Evolutionary conservation across 2,797 vertebrate species (phyloP).

Genomic region (Streptopelia turtur): DNA sequence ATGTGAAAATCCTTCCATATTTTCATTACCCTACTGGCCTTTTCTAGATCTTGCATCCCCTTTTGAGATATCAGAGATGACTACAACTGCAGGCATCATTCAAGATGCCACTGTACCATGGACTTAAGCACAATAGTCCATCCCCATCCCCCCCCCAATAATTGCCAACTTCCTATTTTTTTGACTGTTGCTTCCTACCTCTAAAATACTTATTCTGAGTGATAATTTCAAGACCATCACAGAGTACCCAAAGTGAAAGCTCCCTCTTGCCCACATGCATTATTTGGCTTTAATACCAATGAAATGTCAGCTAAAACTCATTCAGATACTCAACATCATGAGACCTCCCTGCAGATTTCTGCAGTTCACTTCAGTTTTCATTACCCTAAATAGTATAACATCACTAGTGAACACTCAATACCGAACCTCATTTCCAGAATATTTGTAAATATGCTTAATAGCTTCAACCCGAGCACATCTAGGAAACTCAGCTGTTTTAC

Average conservation of each 20-base stretch:
- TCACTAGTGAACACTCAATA: neutral
- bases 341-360: neutral
- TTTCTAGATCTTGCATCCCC: neutral
- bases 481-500: neutral
- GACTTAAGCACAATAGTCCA: neutral
- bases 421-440: neutral
- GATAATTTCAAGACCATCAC: neutral
- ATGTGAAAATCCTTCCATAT: neutral
- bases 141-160: neutral
- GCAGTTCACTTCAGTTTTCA: neutral
- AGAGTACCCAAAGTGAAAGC: neutral
- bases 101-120: neutral
- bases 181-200: neutral
- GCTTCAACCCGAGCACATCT: neutral
- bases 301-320: neutral
- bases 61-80: neutral
- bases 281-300: neutral
- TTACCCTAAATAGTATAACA: neutral
- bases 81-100: neutral
- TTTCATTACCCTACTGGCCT: neutral
- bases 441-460: neutral
- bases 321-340: neutral
- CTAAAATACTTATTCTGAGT: neutral
- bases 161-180: neutral
- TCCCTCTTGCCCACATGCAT: neutral